These are phyloP conservation scores for Eurystomus glaucurus DNA, from an alignment of 2,797 vertebrate genomes.

Conservation along the genomic window DNA sequence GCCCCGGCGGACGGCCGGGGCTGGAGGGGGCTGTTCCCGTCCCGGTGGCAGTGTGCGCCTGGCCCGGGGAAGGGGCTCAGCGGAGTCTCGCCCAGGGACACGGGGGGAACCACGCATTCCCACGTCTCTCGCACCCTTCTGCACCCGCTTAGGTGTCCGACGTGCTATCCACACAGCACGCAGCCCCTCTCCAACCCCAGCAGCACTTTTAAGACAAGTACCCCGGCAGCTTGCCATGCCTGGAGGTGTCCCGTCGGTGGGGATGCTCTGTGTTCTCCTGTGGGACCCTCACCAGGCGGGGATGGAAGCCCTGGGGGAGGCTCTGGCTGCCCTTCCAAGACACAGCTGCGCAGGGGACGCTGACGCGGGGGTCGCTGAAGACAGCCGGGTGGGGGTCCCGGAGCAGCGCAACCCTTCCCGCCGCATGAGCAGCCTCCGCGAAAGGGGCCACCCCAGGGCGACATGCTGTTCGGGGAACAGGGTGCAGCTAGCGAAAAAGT, in stretches of 20 bases:
- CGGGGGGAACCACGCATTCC: neutral
- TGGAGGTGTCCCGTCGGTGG: rapidly evolving
- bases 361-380: too few species aligned
- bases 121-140: neutral
- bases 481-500: neutral
- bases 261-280: neutral
- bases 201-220: neutral
- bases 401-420: neutral
- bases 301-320: neutral
- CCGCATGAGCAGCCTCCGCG: rapidly evolving
- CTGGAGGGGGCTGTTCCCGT: neutral
- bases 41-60: neutral
- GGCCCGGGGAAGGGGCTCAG: neutral
- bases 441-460: rapidly evolving
- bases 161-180: neutral
- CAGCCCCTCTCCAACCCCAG: neutral
- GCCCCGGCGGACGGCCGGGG: rapidly evolving
- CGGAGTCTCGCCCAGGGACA: neutral
- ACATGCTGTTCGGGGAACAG: rapidly evolving
- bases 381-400: neutral
- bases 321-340: too few species aligned
- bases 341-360: rapidly evolving
- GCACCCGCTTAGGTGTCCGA: neutral
- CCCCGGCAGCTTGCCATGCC: rapidly evolving
- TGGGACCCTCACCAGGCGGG: neutral